Evolutionary conservation across 1,140 invertebrate species (phyloP), one percentile per base, ranked within the genome.

Genomic region (Hormaphis cornu): DNA sequence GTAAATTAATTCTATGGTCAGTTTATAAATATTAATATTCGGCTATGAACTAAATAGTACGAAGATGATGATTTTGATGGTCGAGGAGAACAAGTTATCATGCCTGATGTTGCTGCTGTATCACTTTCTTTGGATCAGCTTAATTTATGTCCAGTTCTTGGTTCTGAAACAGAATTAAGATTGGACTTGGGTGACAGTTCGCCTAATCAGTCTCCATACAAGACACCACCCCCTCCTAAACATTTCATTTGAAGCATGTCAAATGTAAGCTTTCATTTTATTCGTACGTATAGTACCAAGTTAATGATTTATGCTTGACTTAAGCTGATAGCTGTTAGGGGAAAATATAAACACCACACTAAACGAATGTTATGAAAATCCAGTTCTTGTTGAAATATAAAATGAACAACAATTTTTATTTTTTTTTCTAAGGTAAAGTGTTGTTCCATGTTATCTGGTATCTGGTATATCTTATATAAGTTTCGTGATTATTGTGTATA

Each of bases 171-270:
- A 35, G 61, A 66, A 20, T 50, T 66, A 5, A 44, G 61, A 33
- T 66, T 66, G 14, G 61, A 66, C 14, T 22, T 66, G 28, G 61
- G 61, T 1, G 61, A 66, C 26, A 66, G 30, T 48, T 66, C 44
- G 9, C 61, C 61, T 8, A 66, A 66, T 66, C 61, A 66, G 28
- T 66, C 61, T 8, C 61, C 61, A 30, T 66, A 66, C 50, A 66
- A 66, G 50, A 66, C 61, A 24, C 61, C 61, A 16, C 61, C 61
- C 50, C 61, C 61, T 66, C 61, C 61, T 66, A 66, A 66, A 33
- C 61, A 66, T 48, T 66, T 66, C 14, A 66, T 66, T 66, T 66
- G 33, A 20, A 61, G 8, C 14, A 14, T 61, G 7, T 14, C 35
- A 30, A 61, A n/a, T 58, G 8, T 56, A 58, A 58, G 35, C 22